A percentile compares a stretch with the other conserved stretches of the same genome.
phyloP scores from a whole-genome alignment of 2,797 vertebrate species.

The Tiaroga cobitis region DNA sequence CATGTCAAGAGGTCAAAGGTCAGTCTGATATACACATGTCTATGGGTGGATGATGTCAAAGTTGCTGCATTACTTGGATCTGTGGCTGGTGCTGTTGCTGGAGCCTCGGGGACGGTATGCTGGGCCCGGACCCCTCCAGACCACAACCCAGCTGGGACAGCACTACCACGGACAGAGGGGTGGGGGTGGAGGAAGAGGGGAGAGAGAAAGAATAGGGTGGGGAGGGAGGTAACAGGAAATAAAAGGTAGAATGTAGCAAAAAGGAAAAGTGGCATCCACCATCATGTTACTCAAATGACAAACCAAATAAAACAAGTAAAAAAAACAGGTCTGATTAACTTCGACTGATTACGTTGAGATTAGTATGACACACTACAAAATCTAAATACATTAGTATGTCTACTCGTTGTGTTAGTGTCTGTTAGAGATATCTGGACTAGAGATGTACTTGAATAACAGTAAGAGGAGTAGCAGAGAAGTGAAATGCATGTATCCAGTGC shows the following conservation, averaged over 20 bases:
- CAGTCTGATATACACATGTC: constrained; percentile 56
- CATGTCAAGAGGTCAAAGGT: neutral
- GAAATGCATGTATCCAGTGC: constrained; percentile 15
- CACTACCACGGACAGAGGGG: constrained; percentile 78
- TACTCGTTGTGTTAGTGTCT: constrained; percentile 57
- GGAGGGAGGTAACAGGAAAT: constrained; percentile 65
- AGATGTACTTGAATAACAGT: constrained; percentile 29
- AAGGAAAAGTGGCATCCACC: constrained; percentile 57
- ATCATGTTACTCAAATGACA: constrained; percentile 57
- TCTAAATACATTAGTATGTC: constrained; percentile 55
- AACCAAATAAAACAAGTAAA: constrained; percentile 47
- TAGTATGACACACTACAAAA: constrained; percentile 51
- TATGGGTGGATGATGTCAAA: constrained; percentile 79
- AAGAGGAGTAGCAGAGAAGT: constrained; percentile 6
- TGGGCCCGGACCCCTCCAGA: constrained; percentile 93
- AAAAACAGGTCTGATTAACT: constrained; percentile 47
- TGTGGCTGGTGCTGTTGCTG: constrained; percentile 95
- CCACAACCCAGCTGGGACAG: constrained; percentile 99
- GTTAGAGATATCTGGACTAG: constrained; percentile 50
- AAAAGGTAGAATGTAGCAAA: constrained; percentile 70
- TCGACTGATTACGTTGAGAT: constrained; percentile 35
- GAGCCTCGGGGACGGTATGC: constrained; percentile 92
- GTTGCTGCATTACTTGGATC: constrained; percentile 98
- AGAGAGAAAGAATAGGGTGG: constrained; percentile 44
- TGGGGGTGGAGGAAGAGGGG: constrained; percentile 51